A percentile compares a stretch with the other conserved stretches of the same genome.
These are phyloP conservation scores for Raja brachyura DNA, from an alignment of 2,113 vertebrate genomes.

Conservation along the genomic window DNA sequence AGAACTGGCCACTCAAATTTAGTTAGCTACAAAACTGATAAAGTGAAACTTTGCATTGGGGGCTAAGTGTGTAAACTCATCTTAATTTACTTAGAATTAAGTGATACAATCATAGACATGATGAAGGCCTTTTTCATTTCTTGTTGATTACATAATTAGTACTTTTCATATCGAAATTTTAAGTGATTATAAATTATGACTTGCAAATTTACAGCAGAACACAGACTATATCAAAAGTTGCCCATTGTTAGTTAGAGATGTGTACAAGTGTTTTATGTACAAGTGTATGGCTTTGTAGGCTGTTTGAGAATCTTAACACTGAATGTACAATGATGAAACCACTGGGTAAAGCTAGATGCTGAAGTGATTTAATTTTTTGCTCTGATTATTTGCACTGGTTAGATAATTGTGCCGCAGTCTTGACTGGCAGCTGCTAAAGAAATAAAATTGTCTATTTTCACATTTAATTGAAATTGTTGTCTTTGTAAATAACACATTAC, in stretches of 20 bases:
- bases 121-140: slow-evolving; percentile 1
- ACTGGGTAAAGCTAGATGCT: slow-evolving; percentile 6
- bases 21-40: background rate
- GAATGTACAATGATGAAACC: background rate
- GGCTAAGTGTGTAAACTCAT: background rate
- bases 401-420: background rate
- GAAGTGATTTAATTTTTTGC: slow-evolving; percentile 14
- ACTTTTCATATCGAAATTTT: background rate
- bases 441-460: slow-evolving; percentile 38
- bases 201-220: background rate
- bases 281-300: background rate
- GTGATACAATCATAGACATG: background rate
- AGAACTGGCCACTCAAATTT: background rate
- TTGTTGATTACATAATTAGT: background rate
- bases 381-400: slow-evolving; percentile 36
- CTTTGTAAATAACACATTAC: background rate
- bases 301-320: background rate
- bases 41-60: background rate
- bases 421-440: slow-evolving; percentile 22
- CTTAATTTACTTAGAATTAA: background rate
- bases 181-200: background rate
- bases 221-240: background rate
- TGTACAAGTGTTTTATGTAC: background rate
- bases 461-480: slow-evolving; percentile 12
- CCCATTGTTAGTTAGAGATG: background rate